Conservation (phyloP, 2,888 invertebrate species). For the Cheilosia variabilis region DNA sequence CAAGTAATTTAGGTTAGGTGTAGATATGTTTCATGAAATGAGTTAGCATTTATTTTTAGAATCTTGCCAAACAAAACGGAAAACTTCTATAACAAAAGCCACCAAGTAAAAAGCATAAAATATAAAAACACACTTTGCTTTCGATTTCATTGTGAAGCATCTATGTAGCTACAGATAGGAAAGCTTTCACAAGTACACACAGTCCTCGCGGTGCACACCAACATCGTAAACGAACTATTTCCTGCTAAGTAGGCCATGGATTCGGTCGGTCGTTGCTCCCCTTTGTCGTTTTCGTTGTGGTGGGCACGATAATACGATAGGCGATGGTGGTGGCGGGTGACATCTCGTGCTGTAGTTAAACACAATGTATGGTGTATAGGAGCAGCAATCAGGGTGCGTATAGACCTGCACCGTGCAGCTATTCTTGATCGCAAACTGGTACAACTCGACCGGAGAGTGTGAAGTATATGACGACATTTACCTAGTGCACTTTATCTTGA, state of each 20-base stretch:
- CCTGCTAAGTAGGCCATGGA: constrained; percentile 83
- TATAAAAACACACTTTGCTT: constrained; percentile 55
- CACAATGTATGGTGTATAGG: constrained; percentile 24
- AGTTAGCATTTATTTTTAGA: constrained; percentile 62
- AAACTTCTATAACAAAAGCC: constrained; percentile 27
- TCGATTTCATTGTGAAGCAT: constrained; percentile 68
- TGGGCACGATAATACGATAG: constrained; percentile 9
- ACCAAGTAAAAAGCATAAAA: constrained; percentile 2
- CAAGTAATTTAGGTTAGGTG: constrained; percentile 46
- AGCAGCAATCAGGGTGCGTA: constrained; percentile 54
- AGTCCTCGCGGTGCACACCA: constrained; percentile 1
- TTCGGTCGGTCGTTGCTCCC: constrained; percentile 83
- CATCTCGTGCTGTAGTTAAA: constrained; percentile 62
- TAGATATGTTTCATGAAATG: constrained; percentile 37
- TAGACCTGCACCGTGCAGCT: constrained; percentile 56
- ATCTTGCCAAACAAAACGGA: constrained; percentile 34
- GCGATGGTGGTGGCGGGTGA: constrained; percentile 9
- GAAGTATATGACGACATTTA: constrained; percentile 65
- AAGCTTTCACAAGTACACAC: constrained; percentile 15
- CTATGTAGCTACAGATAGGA: constrained; percentile 16
- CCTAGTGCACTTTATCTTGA: constrained; percentile 68
- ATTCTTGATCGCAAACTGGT: constrained; percentile 23
- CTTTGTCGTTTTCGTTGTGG: constrained; percentile 41
- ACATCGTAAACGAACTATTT: constrained; percentile 76
- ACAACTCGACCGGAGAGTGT: constrained; percentile 16